Conservation (phyloP, 1,140 invertebrate species). For the Metaphire vulgaris region DNA sequence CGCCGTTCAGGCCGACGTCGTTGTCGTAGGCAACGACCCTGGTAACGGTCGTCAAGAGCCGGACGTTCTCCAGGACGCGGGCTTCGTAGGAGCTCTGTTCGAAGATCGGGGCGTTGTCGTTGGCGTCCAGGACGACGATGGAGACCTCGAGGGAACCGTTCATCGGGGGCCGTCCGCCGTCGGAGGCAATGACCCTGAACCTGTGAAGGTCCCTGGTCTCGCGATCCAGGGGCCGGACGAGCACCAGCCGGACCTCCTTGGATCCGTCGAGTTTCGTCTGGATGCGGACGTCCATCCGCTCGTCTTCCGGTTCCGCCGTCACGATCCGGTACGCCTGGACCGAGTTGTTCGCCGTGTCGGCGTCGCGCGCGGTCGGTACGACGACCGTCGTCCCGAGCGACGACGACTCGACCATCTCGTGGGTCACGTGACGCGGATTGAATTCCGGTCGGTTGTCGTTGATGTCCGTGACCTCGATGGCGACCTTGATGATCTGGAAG, state of each 20-base stretch:
- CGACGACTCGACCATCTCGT: constrained; percentile 22
- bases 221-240: constrained; percentile 66
- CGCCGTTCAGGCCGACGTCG: constrained; percentile 24
- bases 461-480: constrained; percentile 16
- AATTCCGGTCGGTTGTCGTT: constrained; percentile 22
- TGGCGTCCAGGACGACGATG: constrained; percentile 13
- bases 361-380: constrained; percentile 19
- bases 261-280: constrained; percentile 19
- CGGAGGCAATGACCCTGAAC: constrained; percentile 15
- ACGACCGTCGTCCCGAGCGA: constrained; percentile 18
- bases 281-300: constrained; percentile 58
- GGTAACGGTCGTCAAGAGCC: neutral
- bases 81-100: neutral
- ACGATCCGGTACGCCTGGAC: constrained; percentile 42
- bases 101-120: constrained; percentile 20
- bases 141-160: constrained; percentile 14
- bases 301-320: constrained; percentile 5
- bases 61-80: neutral
- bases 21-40: constrained; percentile 8
- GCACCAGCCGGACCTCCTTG: constrained; percentile 22
- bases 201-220: constrained; percentile 70
- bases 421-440: neutral
- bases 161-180: constrained; percentile 7
- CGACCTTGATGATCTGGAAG: constrained; percentile 16
- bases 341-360: neutral